Conservation (phyloP, 2,113 vertebrate species). For the Laticauda laticaudata region DNA sequence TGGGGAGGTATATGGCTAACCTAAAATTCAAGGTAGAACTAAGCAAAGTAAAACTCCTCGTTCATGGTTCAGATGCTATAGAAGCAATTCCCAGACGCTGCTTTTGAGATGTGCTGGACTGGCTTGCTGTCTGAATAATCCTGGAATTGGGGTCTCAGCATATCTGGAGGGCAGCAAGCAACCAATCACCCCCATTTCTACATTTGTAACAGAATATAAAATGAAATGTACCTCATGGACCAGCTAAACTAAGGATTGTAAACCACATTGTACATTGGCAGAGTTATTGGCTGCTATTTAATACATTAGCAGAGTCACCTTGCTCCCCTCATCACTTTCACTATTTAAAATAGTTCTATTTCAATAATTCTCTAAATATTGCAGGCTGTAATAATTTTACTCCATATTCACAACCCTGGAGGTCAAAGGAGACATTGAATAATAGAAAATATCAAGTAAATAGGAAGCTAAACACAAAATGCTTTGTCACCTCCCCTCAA, state of each 20-base stretch:
- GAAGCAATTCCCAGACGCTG: not conserved
- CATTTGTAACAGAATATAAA: not conserved
- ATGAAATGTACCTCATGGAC: not conserved
- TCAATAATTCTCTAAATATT: not conserved
- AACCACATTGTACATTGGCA: not conserved
- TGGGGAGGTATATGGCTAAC: not conserved
- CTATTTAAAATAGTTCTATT: not conserved
- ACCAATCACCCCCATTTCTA: not conserved
- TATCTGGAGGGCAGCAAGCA: not conserved
- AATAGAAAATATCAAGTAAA: not conserved
- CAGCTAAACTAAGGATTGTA: not conserved
- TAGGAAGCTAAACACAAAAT: not conserved
- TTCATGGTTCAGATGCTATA: not conserved
- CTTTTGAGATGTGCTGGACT: not conserved
- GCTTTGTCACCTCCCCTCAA: not conserved
- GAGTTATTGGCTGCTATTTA: not conserved
- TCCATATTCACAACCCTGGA: not conserved
- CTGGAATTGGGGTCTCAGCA: not conserved
- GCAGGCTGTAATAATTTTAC: not conserved
- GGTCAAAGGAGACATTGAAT: not conserved
- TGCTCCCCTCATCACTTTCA: not conserved
- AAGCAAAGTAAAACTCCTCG: not conserved
- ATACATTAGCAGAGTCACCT: not conserved
- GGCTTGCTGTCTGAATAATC: not conserved
- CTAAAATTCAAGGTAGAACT: not conserved